These are phyloP conservation scores for Solen grandis DNA, from an alignment of 1,140 invertebrate species.

Conservation along the genomic window DNA sequence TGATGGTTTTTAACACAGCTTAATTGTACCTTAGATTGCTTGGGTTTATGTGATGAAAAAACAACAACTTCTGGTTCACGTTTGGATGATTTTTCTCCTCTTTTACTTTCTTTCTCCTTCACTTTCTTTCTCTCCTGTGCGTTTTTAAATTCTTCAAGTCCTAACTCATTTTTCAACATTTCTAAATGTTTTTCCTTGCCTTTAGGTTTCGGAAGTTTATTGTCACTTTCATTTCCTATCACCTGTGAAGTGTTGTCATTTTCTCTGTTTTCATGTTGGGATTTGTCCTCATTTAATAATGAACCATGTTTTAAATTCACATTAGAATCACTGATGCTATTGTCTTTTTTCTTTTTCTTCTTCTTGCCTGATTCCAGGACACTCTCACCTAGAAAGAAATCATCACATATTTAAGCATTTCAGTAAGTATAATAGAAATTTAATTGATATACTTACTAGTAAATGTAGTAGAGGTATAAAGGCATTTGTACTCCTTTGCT, in stretches of 20 bases:
- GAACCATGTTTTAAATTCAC: no score
- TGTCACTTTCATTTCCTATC: no score
- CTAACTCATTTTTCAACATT: background rate
- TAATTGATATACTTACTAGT: no score
- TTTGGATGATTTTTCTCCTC: slow-evolving; percentile 21
- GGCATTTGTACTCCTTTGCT: no score
- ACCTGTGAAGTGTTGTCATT: no score
- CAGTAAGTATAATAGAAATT: no score
- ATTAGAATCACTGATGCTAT: no score
- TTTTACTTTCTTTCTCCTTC: background rate
- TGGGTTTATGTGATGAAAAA: slow-evolving; percentile 23
- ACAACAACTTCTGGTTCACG: slow-evolving; percentile 47
- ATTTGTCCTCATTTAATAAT: no score
- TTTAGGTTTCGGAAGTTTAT: no score
- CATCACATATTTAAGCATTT: no score
- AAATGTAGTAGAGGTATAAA: no score
- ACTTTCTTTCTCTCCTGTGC: background rate
- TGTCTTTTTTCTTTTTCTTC: slow-evolving; percentile 19
- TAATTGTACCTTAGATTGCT: slow-evolving; percentile 5
- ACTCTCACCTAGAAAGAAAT: slow-evolving; percentile 1
- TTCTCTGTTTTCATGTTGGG: no score
- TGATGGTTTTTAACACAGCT: background rate
- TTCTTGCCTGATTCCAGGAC: background rate
- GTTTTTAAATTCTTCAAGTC: background rate
- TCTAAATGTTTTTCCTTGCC: background rate